Percentiles rank a stretch among this genome's conserved stretches.
Evolutionary conservation across 2,888 invertebrate genomes (phyloP).

Genomic region (Melipona bicolor): DNA sequence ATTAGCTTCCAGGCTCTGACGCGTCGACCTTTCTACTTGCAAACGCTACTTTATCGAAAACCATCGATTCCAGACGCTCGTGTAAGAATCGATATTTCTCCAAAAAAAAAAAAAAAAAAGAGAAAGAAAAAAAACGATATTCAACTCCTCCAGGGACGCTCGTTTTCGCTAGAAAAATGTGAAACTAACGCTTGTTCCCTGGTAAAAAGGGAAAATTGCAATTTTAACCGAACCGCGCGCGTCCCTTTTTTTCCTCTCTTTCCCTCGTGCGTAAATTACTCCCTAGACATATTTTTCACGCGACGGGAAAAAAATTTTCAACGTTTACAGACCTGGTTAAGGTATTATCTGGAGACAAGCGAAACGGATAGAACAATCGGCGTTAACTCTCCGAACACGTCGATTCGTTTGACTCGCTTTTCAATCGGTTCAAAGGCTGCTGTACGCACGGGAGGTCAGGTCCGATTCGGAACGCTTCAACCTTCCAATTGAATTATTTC

Average conservation of each 20-base stretch:
- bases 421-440: slow-evolving; percentile 16
- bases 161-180: too few relatives aligned
- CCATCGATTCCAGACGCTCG: background rate
- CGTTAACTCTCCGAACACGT: slow-evolving; percentile 21
- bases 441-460: slow-evolving; percentile 1
- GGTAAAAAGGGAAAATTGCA: background rate
- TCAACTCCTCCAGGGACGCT: background rate
- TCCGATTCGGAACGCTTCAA: slow-evolving; percentile 16
- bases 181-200: background rate
- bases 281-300: background rate
- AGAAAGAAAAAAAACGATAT: background rate
- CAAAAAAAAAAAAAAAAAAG: too few relatives aligned
- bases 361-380: slow-evolving; percentile 9
- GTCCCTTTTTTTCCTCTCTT: background rate
- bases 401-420: slow-evolving; percentile 8
- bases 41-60: slow-evolving; percentile 18
- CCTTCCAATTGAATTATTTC: slow-evolving; percentile 37
- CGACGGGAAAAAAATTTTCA: background rate
- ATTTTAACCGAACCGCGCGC: background rate
- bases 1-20: slow-evolving; percentile 29
- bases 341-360: background rate
- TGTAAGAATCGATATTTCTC: background rate
- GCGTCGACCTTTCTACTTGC: slow-evolving; percentile 1
- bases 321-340: background rate
- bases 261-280: background rate